Percentiles rank a stretch among this genome's conserved stretches.
Evolutionary conservation across 2,888 invertebrate species (phyloP).

Genomic region (Hyles lineata): DNA sequence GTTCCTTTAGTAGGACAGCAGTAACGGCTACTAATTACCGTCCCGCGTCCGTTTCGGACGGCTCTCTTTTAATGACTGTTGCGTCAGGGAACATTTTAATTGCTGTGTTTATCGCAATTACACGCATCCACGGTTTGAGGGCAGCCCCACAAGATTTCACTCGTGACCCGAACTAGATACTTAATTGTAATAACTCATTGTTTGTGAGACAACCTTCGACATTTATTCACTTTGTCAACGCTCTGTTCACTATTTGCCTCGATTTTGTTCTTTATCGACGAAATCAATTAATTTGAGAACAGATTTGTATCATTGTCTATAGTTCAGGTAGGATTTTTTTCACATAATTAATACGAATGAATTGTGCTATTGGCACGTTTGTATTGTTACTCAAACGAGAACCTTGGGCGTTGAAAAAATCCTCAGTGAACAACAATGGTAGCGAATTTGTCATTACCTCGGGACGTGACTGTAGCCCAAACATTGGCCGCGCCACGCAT

Average conservation of each 20-base stretch:
- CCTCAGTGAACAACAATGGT: conserved; percentile 72
- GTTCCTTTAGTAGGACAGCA: conserved; percentile 41
- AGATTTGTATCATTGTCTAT: conserved; percentile 18
- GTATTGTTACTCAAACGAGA: conserved; percentile 70
- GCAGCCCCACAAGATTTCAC: conserved; percentile 75
- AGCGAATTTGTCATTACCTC: conserved; percentile 77
- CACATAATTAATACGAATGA: conserved; percentile 71
- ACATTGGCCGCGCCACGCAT: conserved; percentile 63
- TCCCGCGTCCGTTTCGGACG: conserved; percentile 28
- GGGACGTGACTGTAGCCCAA: conserved; percentile 77
- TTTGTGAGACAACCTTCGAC: conserved; percentile 55
- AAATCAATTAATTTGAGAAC: not conserved
- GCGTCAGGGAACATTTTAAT: conserved; percentile 72
- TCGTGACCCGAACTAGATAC: conserved; percentile 73
- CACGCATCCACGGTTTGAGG: conserved; percentile 80
- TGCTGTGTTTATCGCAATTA: conserved; percentile 77
- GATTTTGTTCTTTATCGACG: not conserved
- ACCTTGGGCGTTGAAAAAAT: conserved; percentile 75
- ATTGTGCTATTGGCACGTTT: conserved; percentile 76
- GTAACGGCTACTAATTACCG: conserved; percentile 37
- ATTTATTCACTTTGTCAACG: conserved; percentile 2
- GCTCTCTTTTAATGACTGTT: conserved; percentile 60
- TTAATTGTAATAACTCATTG: conserved; percentile 70
- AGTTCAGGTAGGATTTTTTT: conserved; percentile 20
- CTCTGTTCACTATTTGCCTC: not conserved